A percentile compares a stretch with the other conserved stretches of the same genome.
Conservation (phyloP, 23 tunicate genomes). For the Oikopleura dioica region DNA sequence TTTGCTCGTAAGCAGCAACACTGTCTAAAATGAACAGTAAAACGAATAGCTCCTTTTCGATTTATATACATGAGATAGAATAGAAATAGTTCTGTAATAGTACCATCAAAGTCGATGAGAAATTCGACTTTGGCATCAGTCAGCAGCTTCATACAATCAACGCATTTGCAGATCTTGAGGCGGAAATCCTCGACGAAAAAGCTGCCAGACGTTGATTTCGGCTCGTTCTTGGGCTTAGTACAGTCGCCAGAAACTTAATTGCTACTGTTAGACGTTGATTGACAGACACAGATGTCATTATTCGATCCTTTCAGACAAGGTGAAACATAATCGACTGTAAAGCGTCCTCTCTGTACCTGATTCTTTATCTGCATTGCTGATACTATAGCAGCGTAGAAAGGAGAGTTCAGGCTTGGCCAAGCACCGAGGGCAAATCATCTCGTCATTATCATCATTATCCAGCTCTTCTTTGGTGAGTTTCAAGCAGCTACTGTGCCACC, state of each 20-base stretch:
- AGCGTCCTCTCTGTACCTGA: neutral
- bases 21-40: no score
- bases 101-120: slow-evolving; percentile 27
- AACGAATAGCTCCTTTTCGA: no score
- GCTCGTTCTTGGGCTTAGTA: no score
- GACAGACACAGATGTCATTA: no score
- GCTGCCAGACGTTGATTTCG: slow-evolving; percentile 40
- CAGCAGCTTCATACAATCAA: slow-evolving; percentile 19
- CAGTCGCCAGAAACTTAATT: no score
- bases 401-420: slow-evolving; percentile 16
- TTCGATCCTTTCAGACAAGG: no score
- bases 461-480: slow-evolving; percentile 20
- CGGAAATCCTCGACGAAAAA: slow-evolving; percentile 64
- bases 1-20: slow-evolving; percentile 34
- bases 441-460: slow-evolving; percentile 22
- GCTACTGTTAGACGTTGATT: neutral
- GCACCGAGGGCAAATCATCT: slow-evolving; percentile 65
- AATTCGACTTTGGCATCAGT: slow-evolving; percentile 26
- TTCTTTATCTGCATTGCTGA: slow-evolving; percentile 20
- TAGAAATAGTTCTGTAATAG: no score
- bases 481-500: slow-evolving; percentile 52
- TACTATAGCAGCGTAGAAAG: slow-evolving; percentile 33
- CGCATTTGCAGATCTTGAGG: slow-evolving; percentile 32
- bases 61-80: no score
- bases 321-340: no score